Evolutionary conservation across 2,888 invertebrate species (phyloP).

Genomic region (Phyto melanocephala): DNA sequence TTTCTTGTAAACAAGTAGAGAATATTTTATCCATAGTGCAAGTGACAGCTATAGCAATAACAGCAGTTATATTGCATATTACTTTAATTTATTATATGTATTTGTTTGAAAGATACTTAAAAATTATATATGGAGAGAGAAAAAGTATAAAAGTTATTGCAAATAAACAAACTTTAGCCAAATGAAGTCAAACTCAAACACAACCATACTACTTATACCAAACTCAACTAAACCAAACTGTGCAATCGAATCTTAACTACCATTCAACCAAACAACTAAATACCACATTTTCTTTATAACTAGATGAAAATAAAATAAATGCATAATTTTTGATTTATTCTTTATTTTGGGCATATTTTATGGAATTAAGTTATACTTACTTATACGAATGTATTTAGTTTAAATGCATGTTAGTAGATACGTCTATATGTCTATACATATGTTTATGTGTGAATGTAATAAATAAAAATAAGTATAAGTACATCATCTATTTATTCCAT

Average conservation of each 20-base stretch:
- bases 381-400: too few relatives aligned
- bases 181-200: slow-evolving; percentile 1
- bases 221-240: slow-evolving; percentile 1
- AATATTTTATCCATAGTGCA: slow-evolving; percentile 12
- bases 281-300: too few relatives aligned
- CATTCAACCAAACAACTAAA: slow-evolving; percentile 45
- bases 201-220: too few relatives aligned
- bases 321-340: slow-evolving; percentile 64
- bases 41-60: slow-evolving; percentile 24
- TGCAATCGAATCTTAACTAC: slow-evolving; percentile 27
- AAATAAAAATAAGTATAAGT: slow-evolving; percentile 15
- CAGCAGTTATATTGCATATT: slow-evolving; percentile 66
- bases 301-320: slow-evolving; percentile 32
- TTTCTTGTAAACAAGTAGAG: too few relatives aligned
- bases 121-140: slow-evolving; percentile 57
- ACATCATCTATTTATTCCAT: not conserved
- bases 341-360: slow-evolving; percentile 62
- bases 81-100: slow-evolving; percentile 74
- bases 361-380: slow-evolving; percentile 58
- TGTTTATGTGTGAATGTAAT: slow-evolving; percentile 19
- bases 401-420: not conserved
- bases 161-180: slow-evolving; percentile 49
- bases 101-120: slow-evolving; percentile 73
- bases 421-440: not conserved
- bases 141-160: slow-evolving; percentile 57